Evolutionary conservation across 2,888 invertebrate species (phyloP), one percentile per base, ranked within the genome.

Genomic region (Drosophila mayaguana): DNA sequence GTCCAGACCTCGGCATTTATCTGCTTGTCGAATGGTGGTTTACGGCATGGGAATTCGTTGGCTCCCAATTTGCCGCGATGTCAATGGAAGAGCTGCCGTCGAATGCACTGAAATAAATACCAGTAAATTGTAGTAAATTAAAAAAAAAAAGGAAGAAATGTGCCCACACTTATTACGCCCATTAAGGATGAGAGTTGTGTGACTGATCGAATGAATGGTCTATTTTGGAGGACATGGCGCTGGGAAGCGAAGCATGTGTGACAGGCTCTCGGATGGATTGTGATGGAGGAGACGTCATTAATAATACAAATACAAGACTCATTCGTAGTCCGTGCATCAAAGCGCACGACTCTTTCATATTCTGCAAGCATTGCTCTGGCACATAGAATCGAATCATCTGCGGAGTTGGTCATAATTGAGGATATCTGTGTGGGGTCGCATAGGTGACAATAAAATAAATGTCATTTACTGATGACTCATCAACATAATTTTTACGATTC

Each of bases 401-500:
- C 20, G 60, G 64, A 53, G 54, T 36, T 67, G 79, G 61, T 46
- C 77, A 84, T 83, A 84, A 81, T 83, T 81, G 81, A 75, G 66
- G 81, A 43, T 70, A 34, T 32, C 28, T 50, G 48, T 67, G 60
- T 68, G 51, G 45, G 40, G 43, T 56, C 61, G 50, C 75, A 67
- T 67, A 78, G 78, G 76, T 75, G 81, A 78, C 83, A 84, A 86
- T 89, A 90, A 90, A 89, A 90, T 84, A 83, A 89, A 90, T 90
- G 83, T 76, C 78, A 81, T 88, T 75, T 87, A 89, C 78, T 90
- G 90, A 90, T 90, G 90, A 90, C 75, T 91, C 91, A 90, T 90
- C 91, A 90, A 88, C 88, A 89, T 90, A 84, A 88, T 82, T 90
- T 89, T 89, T 88, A 87, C 89, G 88, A 79, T 80, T 80, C 74